Base-by-base conservation (phyloP, 2,888 invertebrate genomes). In the Pasiphila rectangulata region DNA sequence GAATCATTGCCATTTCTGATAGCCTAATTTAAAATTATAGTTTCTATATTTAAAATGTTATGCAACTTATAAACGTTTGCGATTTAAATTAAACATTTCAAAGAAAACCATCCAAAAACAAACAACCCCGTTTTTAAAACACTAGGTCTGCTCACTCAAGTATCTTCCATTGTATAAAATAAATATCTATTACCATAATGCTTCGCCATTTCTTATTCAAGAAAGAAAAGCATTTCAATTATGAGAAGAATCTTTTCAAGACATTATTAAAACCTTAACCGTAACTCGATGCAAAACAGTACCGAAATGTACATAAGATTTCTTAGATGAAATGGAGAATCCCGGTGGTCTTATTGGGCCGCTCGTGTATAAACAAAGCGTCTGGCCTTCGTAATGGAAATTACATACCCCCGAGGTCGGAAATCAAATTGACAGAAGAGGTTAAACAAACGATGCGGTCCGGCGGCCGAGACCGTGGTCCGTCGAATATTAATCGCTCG, bases 371-470 rank as follows among this genome's bases (percentile, higher is more conserved):
- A 83, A 84, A 85, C 80, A 85, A 80, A 81, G 76, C 74, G 70
- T 78, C 76, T 79, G 79, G 77, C 72, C 75, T 67, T 70, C 73
- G 72, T 85, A 86, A 86, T 86, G 83, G 84, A 85, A 84, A 83
- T 85, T 85, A 86, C 85, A 85, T 81, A 85, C 81, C 84, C 76
- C 79, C 74, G 81, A 82, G 85, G 83, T 84, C 77, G 82, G 79
- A 82, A 84, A 85, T 86, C 87, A 84, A 88, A 87, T 87, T 86
- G 85, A 85, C 85, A 85, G 84, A 86, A 87, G 85, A 86, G 83
- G 85, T 85, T 88, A 84, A 81, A 84, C 86, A 85, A 87, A 88
- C 86, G 86, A 79, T 77, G 85, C 77, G 86, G 86, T 80, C 83
- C 75, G 76, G 69, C 75, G 74, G 73, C 74, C 70, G 71, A 74